A percentile compares a stretch with the other conserved stretches of the same genome.
These are phyloP conservation scores for Antheraea assamensis DNA, from an alignment of 2,888 invertebrate species.

Conservation along the genomic window DNA sequence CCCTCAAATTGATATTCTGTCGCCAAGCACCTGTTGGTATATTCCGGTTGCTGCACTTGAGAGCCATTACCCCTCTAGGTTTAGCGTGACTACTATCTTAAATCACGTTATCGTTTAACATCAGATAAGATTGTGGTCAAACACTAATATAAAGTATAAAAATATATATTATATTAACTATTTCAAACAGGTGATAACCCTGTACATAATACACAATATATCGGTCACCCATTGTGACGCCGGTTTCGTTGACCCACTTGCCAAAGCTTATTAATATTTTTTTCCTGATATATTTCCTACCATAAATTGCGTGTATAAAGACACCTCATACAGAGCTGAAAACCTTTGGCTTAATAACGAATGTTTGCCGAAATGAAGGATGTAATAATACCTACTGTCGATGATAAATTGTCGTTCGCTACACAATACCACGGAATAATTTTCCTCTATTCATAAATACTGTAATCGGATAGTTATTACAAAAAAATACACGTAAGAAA, in stretches of 20 bases:
- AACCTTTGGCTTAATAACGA: neutral
- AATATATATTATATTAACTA: neutral
- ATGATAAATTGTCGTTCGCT: neutral
- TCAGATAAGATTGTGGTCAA: too few relatives aligned
- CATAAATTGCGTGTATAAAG: conserved; percentile 5
- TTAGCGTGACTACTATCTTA: too few relatives aligned
- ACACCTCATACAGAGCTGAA: conserved; percentile 8
- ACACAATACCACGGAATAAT: neutral
- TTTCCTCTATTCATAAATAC: neutral
- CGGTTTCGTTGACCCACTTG: conserved; percentile 41
- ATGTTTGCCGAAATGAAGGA: neutral
- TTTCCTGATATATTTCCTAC: conserved; percentile 41
- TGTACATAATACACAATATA: conserved; percentile 35
- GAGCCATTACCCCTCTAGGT: too few relatives aligned
- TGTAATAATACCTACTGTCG: neutral
- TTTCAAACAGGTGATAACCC: conserved; percentile 12
- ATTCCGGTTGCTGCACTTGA: too few relatives aligned
- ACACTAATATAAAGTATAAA: too few relatives aligned
- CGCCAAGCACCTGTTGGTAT: too few relatives aligned
- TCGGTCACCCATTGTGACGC: conserved; percentile 49
- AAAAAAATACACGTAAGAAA: too few relatives aligned
- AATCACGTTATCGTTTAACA: too few relatives aligned
- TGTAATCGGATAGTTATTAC: neutral
- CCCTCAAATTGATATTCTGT: too few relatives aligned
- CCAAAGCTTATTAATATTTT: conserved; percentile 47